Conservation (phyloP, 1,140 invertebrate genomes). For the Bicyclus anynana region DNA sequence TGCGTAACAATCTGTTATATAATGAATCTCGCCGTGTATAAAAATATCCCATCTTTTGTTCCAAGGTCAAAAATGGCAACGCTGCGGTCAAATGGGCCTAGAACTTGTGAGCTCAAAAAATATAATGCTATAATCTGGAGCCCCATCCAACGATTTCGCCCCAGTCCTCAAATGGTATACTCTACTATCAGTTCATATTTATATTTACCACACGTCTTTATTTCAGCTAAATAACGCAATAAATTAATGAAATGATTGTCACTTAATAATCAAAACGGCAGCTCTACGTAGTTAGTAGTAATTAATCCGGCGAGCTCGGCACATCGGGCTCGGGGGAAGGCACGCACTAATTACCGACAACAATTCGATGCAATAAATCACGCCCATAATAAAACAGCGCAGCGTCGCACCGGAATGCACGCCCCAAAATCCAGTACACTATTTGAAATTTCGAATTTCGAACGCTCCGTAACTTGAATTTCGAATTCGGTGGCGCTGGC, state of each 20-base stretch:
- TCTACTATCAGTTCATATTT: too few species aligned
- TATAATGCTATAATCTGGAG: too few species aligned
- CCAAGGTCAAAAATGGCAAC: too few species aligned
- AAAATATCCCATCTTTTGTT: too few species aligned
- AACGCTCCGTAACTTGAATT: conserved; percentile 22
- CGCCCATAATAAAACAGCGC: conserved; percentile 64
- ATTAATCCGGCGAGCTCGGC: conserved; percentile 1
- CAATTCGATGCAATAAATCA: conserved; percentile 76
- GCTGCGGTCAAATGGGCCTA: too few species aligned
- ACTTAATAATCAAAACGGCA: not conserved
- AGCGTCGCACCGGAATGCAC: conserved; percentile 59
- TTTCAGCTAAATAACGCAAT: too few species aligned
- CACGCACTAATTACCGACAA: conserved; percentile 73
- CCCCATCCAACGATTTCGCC: too few species aligned
- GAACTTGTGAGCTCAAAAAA: too few species aligned
- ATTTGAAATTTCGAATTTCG: conserved; percentile 29
- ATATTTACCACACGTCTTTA: too few species aligned
- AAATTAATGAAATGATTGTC: not conserved
- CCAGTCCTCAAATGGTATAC: too few species aligned
- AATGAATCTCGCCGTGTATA: too few species aligned
- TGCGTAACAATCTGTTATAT: too few species aligned
- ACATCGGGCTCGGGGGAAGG: conserved; percentile 33
- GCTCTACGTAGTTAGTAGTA: not conserved
- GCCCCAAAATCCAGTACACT: conserved; percentile 51
- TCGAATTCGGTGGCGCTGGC: conserved; percentile 27